Conservation (phyloP, 2,113 vertebrate genomes). For the Engystomops pustulosus region DNA sequence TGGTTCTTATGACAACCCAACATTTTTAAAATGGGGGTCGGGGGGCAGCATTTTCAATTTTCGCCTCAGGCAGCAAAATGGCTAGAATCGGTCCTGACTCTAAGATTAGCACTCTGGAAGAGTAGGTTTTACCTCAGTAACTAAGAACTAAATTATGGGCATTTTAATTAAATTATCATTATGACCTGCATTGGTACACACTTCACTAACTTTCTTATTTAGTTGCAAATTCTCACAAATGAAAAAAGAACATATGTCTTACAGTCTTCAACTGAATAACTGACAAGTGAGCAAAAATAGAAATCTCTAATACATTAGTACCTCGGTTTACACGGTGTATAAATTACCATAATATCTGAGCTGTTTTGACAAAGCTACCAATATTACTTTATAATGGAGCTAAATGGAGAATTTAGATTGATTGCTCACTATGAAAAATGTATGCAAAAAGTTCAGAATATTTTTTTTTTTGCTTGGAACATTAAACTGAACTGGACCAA, state of each 20-base stretch:
- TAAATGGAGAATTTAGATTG: background rate
- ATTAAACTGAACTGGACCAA: constrained; percentile 10
- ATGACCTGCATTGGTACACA: too few species aligned
- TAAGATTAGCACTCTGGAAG: too few species aligned
- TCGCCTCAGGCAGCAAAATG: too few species aligned
- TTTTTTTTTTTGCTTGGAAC: background rate
- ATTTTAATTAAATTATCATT: too few species aligned
- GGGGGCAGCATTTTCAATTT: too few species aligned
- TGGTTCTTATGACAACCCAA: too few species aligned
- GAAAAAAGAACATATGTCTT: background rate
- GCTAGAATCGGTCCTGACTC: too few species aligned
- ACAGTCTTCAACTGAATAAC: background rate
- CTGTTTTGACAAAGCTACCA: background rate
- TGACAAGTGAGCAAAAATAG: background rate
- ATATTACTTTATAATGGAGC: background rate
- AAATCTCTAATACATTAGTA: background rate
- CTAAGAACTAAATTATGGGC: too few species aligned
- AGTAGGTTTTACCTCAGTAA: too few species aligned
- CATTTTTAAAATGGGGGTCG: too few species aligned
- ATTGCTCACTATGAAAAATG: background rate
- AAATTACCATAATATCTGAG: background rate
- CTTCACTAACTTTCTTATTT: too few species aligned
- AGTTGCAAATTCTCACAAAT: too few species aligned
- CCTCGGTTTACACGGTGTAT: background rate
- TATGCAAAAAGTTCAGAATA: background rate